Evolutionary conservation across 1,140 invertebrate genomes (phyloP).

Genomic region (Caenorhabditis briggsae): DNA sequence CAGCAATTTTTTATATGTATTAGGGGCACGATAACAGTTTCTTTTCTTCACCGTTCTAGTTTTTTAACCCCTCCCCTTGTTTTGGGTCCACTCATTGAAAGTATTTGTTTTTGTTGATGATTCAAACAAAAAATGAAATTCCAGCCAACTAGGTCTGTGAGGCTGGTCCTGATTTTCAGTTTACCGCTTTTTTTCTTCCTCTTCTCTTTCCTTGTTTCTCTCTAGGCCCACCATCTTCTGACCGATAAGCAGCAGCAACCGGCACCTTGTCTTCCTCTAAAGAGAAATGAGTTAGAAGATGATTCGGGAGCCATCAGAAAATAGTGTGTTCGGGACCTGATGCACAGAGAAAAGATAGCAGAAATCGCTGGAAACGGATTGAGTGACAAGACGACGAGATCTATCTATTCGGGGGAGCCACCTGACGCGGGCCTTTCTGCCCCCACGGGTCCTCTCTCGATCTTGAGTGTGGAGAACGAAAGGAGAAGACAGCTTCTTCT

Average conservation of each 20-base stretch:
- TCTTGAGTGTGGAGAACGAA: slow-evolving; percentile 21
- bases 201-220: background rate
- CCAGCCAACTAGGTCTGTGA: slow-evolving; percentile 6
- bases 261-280: slow-evolving; percentile 8
- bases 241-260: slow-evolving; percentile 30
- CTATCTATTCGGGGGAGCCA: slow-evolving; percentile 27
- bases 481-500: background rate
- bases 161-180: background rate
- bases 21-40: slow-evolving; percentile 34
- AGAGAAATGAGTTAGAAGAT: slow-evolving; percentile 44
- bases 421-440: background rate
- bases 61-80: background rate
- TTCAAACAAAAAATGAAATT: slow-evolving; percentile 14
- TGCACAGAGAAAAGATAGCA: slow-evolving; percentile 2
- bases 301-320: background rate
- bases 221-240: slow-evolving; percentile 16
- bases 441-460: slow-evolving; percentile 42
- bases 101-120: slow-evolving; percentile 54
- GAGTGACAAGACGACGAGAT: slow-evolving; percentile 27
- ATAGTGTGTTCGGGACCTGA: too few species aligned
- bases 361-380: slow-evolving; percentile 37
- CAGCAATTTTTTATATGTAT: slow-evolving; percentile 23
- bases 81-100: background rate
- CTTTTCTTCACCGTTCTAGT: slow-evolving; percentile 50
- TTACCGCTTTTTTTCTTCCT: slow-evolving; percentile 5